phyloP scores from a whole-genome alignment of 2,888 invertebrate genomes.

The Eilema depressum region DNA sequence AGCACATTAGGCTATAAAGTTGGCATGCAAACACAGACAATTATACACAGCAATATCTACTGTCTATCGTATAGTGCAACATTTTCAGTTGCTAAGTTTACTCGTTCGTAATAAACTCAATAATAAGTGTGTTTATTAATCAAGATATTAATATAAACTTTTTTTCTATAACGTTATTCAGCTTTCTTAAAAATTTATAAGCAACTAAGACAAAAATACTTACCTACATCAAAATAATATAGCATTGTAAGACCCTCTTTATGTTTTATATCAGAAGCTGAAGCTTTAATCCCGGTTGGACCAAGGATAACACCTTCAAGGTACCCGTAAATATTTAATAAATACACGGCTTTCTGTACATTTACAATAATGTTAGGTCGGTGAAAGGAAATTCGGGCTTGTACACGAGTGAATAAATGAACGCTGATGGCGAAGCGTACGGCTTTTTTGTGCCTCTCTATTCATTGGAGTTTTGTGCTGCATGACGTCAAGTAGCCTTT shows the following conservation, averaged over 20 bases:
- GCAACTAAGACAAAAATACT: not conserved
- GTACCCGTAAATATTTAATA: constrained; percentile 50
- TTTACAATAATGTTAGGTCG: constrained; percentile 38
- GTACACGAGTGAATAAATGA: constrained; percentile 47
- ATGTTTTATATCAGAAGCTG: constrained; percentile 42
- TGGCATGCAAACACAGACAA: no score
- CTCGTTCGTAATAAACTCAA: no score
- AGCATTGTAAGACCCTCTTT: constrained; percentile 44
- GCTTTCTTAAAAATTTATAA: no score
- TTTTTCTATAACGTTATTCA: not conserved
- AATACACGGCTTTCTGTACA: constrained; percentile 43
- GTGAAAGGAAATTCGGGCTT: constrained; percentile 26
- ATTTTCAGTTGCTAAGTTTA: no score
- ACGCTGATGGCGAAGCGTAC: constrained; percentile 24
- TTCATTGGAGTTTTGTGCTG: constrained; percentile 22
- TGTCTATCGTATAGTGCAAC: no score
- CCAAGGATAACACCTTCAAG: constrained; percentile 48
- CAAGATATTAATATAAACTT: no score
- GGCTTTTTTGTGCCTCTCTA: constrained; percentile 23
- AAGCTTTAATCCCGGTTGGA: constrained; percentile 40
- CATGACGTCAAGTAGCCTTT: constrained; percentile 10
- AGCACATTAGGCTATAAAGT: no score
- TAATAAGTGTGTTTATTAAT: no score
- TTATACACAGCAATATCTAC: no score
- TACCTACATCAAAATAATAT: constrained; percentile 19